Evolutionary conservation across 2,888 invertebrate species (phyloP), one percentile per base, ranked within the genome.

Genomic region (Drosophila anomelani): DNA sequence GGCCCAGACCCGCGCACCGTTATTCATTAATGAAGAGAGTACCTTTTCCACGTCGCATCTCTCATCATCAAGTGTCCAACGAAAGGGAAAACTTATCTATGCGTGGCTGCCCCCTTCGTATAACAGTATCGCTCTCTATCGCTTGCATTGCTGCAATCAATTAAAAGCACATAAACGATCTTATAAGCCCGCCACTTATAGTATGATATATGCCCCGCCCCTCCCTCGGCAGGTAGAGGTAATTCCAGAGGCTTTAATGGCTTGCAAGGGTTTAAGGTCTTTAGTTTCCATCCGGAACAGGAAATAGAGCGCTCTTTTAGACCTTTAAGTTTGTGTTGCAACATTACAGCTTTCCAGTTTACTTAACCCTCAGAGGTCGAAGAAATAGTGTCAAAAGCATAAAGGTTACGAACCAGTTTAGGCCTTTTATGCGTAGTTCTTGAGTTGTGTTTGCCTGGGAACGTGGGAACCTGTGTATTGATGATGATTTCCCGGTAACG

Each of bases 21-120:
- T 84, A 83, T 74, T 77, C 84, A 75, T 83, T 84, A 84, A 88
- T 75, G 62, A 70, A 53, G 75, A 80, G 68, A 63, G 39, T 55
- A 71, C 55, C 62, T 51, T 32, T 70, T 73, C 34, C 23, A 26
- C 46, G 36, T 29, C 56, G 29, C 60, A 55, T 36, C n/a, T 68
- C 47, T 17, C 29, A 26, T 38, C 59, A 70, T 71, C 29, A 61
- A 70, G 71, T 68, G 66, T 58, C 38, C 72, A 81, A 76, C 59
- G 78, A 83, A 85, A 83, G 80, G 70, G 78, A 78, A 87, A 69
- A 59, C 59, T 26, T 46, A 36, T 51, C 64, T 29, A 47, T 51
- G 63, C 63, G 49, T 64, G 49, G 39, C 43, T 59, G 29, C 51
- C 51, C 55, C 4, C 20, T 26, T 43, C 20, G n/a, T 39, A 53